A percentile compares a stretch with the other conserved stretches of the same genome.
Conservation (phyloP, 2,888 invertebrate species). For the Aelia acuminata region DNA sequence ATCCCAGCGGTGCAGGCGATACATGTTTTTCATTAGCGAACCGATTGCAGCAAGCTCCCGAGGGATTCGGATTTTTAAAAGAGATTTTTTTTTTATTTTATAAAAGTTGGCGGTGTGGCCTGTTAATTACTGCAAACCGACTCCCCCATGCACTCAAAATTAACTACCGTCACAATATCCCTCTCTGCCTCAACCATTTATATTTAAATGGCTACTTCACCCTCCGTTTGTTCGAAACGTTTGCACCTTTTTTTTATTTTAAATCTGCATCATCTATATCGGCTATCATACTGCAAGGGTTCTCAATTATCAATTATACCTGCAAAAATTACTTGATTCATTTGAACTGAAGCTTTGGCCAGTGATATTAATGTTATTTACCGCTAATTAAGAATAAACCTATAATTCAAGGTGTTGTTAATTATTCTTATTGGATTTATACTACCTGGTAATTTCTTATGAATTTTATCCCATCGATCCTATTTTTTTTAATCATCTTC, state of each 20-base stretch:
- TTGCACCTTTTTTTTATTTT: slow-evolving; percentile 1
- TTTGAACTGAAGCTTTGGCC: background rate
- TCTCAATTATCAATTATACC: background rate
- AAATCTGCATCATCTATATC: slow-evolving; percentile 2
- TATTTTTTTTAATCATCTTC: no score
- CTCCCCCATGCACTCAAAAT: background rate
- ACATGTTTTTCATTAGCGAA: slow-evolving; percentile 31
- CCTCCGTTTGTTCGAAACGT: slow-evolving; percentile 18
- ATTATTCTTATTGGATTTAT: no score
- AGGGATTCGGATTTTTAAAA: slow-evolving; percentile 42
- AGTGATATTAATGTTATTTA: background rate
- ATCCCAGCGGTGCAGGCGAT: slow-evolving; percentile 23
- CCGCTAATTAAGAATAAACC: no score
- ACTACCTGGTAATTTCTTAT: no score
- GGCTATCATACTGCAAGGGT: background rate
- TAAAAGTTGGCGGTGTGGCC: background rate
- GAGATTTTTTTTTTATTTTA: slow-evolving; percentile 46
- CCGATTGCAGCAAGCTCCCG: background rate
- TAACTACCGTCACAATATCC: slow-evolving; percentile 20
- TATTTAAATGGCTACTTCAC: slow-evolving; percentile 43
- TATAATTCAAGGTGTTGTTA: background rate
- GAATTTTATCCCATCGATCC: no score
- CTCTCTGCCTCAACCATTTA: slow-evolving; percentile 3
- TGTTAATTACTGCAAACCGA: slow-evolving; percentile 48
- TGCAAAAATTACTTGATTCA: background rate